Evolutionary conservation across 2,113 vertebrate species (phyloP).

Genomic region (Hyla sarda): DNA sequence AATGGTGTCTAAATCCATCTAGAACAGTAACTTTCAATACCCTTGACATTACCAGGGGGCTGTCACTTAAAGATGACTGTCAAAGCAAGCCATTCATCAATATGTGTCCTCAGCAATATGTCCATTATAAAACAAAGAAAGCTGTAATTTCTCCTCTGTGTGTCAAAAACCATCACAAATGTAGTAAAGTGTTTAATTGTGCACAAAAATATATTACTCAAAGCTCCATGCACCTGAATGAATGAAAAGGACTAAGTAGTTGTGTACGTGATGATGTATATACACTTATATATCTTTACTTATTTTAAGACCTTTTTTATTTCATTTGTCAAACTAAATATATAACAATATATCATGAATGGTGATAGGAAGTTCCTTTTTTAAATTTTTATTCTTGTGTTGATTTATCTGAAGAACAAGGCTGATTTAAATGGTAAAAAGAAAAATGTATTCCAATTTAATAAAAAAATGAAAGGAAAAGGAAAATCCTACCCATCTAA

Average conservation of each 20-base stretch:
- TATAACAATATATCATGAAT: neutral
- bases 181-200: constrained; percentile 47
- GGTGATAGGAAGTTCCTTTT: no score
- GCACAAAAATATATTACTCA: constrained; percentile 41
- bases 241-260: neutral
- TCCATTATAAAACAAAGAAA: constrained; percentile 48
- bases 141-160: neutral
- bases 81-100: constrained; percentile 39
- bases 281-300: neutral
- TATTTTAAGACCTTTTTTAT: neutral
- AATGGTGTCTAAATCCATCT: constrained; percentile 3
- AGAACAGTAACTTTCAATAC: constrained; percentile 41
- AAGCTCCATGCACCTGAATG: constrained; percentile 22
- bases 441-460: no score
- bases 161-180: constrained; percentile 46
- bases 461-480: no score
- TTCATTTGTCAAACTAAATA: neutral
- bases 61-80: constrained; percentile 6
- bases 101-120: constrained; percentile 8
- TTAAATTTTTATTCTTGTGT: no score
- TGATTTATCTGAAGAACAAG: neutral
- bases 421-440: neutral
- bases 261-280: neutral
- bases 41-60: constrained; percentile 12
- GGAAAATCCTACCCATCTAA: no score